These are phyloP conservation scores for Gymnopithys bicolor DNA, from an alignment of 2,797 vertebrate genomes.

Conservation along the genomic window DNA sequence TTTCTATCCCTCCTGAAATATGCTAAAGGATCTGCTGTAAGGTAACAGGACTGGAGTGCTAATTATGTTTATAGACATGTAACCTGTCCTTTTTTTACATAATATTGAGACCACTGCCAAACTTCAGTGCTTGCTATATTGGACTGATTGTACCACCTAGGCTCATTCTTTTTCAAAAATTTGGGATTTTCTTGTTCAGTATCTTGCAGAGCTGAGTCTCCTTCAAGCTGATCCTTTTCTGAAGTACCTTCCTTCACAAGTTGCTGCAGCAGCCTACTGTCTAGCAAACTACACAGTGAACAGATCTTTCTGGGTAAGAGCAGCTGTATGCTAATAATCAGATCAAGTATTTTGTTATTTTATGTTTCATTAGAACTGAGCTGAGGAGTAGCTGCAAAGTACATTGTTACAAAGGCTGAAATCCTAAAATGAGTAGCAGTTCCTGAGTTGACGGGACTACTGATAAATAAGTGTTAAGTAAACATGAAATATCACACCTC, in stretches of 20 bases:
- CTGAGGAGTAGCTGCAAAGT: not conserved
- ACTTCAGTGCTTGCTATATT: not conserved
- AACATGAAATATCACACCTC: not conserved
- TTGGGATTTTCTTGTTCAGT: slow-evolving; percentile 74
- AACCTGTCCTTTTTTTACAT: not conserved
- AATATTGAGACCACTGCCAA: not conserved
- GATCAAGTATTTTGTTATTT: not conserved
- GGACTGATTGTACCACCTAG: not conserved
- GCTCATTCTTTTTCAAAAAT: not conserved
- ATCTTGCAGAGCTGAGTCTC: slow-evolving; percentile 89
- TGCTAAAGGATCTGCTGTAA: not conserved
- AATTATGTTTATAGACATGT: not conserved
- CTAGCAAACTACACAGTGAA: slow-evolving; percentile 89
- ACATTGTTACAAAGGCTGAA: not conserved
- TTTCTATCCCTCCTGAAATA: not conserved
- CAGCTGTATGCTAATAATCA: not conserved
- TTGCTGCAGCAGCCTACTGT: slow-evolving; percentile 90
- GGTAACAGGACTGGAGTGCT: not conserved
- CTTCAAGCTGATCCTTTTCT: slow-evolving; percentile 88
- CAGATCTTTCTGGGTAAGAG: slow-evolving; percentile 87
- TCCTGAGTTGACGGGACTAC: not conserved
- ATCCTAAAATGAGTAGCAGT: not conserved
- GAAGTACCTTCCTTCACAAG: slow-evolving; percentile 85
- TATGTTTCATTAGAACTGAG: not conserved
- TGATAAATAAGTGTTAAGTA: not conserved